Evolutionary conservation across 2,113 vertebrate species (phyloP), one percentile per base, ranked within the genome.

Genomic region (Baryphthengus martii): DNA sequence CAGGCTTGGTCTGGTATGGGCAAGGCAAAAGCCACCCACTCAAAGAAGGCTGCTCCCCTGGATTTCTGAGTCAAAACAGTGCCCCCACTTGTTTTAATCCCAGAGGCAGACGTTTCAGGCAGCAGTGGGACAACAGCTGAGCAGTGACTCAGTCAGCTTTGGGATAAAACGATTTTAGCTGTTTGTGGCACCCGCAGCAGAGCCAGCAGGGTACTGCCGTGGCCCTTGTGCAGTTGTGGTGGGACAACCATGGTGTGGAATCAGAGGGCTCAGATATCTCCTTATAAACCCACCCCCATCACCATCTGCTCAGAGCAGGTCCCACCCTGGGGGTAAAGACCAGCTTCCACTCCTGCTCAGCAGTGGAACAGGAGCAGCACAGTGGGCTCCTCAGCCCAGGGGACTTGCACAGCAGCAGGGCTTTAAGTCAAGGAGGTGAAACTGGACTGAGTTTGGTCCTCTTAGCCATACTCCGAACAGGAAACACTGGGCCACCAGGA

Each of bases 111-210:
- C 10, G 28, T 19, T 28, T 81, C 59, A 83, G 40, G 3, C 26
- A 86, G 83, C 24, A 80, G 49, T 1, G 0, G 24, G n/a, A n/a
- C n/a, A n/a, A n/a, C n/a, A n/a, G n/a, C n/a, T n/a, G n/a, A n/a
- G n/a, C n/a, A n/a, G n/a, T n/a, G n/a, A n/a, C n/a, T n/a, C n/a
- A n/a, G n/a, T n/a, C n/a, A n/a, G 49, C 18, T 93, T 24, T 70
- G 40, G 37, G 24, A 62, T 53, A 89, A 77, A 92, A 70, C 17
- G 8, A 6, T 13, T 90, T 88, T 52, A 24, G 39, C 18, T 68
- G 37, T 26, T 81, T 0, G 0, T 1, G 0, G 12, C 21, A 18
- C 17, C 17, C n/a, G n/a, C n/a, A n/a, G n/a, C n/a, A n/a, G n/a
- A n/a, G n/a, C n/a, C n/a, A n/a, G n/a, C n/a, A n/a, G n/a, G n/a